Evolutionary conservation across 1,140 invertebrate genomes (phyloP).

Genomic region (Drosophila tani): DNA sequence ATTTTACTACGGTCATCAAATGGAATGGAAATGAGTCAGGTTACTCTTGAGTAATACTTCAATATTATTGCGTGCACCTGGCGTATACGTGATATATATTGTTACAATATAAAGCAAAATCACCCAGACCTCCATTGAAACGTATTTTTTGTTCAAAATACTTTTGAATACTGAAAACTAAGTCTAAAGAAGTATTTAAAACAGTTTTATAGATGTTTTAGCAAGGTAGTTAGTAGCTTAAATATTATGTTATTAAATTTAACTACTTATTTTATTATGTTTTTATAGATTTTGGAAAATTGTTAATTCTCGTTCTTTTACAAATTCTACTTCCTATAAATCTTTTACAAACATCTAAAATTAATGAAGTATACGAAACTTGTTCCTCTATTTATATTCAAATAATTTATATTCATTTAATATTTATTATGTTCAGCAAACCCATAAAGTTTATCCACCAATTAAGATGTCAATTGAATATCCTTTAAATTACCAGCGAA

Average conservation of each 20-base stretch:
- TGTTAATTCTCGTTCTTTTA: no score
- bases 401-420: not conserved
- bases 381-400: not conserved
- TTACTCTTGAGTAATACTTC: not conserved
- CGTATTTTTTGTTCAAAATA: not conserved
- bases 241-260: no score
- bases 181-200: not conserved
- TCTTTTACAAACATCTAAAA: no score
- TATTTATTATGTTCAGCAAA: not conserved
- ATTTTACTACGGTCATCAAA: not conserved
- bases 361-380: not conserved
- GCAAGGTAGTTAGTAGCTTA: no score
- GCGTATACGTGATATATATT: slow-evolving; percentile 31
- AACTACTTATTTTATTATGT: not conserved
- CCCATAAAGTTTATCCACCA: not conserved
- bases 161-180: not conserved
- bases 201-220: no score
- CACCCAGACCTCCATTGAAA: no score
- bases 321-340: no score
- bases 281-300: not conserved
- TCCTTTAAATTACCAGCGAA: slow-evolving; percentile 54
- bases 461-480: slow-evolving; percentile 39
- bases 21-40: not conserved
- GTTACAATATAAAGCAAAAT: not conserved
- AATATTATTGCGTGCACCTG: not conserved